phyloP scores from a whole-genome alignment of 2,113 vertebrate genomes.

The Gavia stellata region DNA sequence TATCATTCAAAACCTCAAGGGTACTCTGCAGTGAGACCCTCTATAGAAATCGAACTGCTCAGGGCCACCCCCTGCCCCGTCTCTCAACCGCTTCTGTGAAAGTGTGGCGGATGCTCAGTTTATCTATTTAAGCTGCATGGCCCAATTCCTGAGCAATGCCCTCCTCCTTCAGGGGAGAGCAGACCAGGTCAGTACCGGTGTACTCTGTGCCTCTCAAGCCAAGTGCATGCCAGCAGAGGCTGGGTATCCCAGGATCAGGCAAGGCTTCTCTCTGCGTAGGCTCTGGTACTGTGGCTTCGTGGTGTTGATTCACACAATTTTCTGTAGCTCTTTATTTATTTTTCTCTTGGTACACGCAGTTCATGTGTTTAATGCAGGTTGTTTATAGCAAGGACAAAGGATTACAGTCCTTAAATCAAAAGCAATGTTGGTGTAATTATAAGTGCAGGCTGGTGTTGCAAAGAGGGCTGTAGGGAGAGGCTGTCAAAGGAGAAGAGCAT shows the following conservation, averaged over 20 bases:
- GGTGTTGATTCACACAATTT: constrained; percentile 2
- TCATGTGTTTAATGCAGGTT: constrained; percentile 59
- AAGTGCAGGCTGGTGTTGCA: constrained; percentile 26
- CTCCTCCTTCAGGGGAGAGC: neutral
- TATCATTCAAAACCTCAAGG: neutral
- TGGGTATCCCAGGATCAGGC: neutral
- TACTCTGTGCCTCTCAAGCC: neutral
- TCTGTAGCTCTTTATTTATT: constrained; percentile 58
- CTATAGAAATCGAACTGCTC: neutral
- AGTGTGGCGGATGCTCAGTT: neutral
- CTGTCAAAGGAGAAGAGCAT: constrained; percentile 57
- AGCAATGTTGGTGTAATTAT: constrained; percentile 61
- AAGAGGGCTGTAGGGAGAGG: constrained; percentile 62
- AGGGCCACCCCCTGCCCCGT: neutral
- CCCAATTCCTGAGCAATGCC: neutral
- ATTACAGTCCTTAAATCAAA: constrained; percentile 71
- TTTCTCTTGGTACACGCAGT: constrained; percentile 46
- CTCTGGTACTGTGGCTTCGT: neutral
- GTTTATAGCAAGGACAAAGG: constrained; percentile 66
- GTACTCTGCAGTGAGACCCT: neutral
- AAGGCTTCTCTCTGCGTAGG: neutral
- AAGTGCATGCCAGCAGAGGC: neutral
- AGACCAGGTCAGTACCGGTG: rapidly evolving
- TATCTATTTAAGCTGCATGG: neutral
- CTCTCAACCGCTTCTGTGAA: neutral